Conservation (phyloP, 1,140 invertebrate genomes). For the Parasteatoda tepidariorum region DNA sequence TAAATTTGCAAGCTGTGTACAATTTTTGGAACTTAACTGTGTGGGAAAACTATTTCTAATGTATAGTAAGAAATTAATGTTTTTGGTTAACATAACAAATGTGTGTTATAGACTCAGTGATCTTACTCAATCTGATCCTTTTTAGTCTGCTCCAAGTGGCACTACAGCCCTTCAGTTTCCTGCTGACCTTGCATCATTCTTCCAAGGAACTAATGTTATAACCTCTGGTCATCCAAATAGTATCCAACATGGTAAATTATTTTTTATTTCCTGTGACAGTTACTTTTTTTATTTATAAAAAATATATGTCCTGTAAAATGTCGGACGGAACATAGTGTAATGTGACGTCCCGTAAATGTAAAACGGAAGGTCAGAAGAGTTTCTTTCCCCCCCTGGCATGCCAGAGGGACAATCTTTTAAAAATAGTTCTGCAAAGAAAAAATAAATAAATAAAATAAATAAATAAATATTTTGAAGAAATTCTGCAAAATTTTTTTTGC, state of each 20-base stretch:
- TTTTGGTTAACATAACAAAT: too few species aligned
- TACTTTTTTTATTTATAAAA: neutral
- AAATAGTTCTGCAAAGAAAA: neutral
- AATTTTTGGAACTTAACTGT: too few species aligned
- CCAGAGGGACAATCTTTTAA: too few species aligned
- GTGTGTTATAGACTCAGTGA: too few species aligned
- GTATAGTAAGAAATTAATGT: too few species aligned
- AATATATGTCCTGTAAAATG: neutral
- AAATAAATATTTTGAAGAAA: neutral
- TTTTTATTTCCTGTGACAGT: neutral
- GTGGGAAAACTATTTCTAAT: too few species aligned
- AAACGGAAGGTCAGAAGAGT: too few species aligned
- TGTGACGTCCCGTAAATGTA: too few species aligned
- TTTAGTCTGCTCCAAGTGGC: slow-evolving; percentile 19
- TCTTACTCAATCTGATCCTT: too few species aligned
- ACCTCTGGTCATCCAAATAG: slow-evolving; percentile 15
- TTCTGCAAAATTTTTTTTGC: neutral
- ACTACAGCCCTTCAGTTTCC: slow-evolving; percentile 42
- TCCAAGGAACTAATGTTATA: slow-evolving; percentile 45
- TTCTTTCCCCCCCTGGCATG: too few species aligned
- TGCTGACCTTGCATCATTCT: slow-evolving; percentile 40
- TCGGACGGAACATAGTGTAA: too few species aligned
- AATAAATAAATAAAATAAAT: neutral
- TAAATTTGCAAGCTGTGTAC: too few species aligned
- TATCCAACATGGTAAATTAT: slow-evolving; percentile 30